Conservation (phyloP, 2,888 invertebrate genomes). For the Eupithecia centaureata region DNA sequence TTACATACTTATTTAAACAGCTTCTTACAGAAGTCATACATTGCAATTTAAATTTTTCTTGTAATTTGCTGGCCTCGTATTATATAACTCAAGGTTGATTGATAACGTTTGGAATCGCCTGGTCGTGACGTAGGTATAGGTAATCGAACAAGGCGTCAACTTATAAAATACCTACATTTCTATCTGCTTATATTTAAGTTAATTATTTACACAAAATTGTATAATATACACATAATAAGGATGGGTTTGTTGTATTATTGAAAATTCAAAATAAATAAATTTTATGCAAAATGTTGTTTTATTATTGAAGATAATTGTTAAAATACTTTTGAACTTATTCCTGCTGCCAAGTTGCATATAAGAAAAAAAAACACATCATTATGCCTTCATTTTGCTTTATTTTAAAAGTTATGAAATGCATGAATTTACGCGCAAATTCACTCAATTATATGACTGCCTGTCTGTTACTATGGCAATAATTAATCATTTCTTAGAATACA, state of each 20-base stretch:
- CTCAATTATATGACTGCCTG: constrained; percentile 14
- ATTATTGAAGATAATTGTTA: background rate
- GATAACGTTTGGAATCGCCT: background rate
- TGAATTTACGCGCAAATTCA: constrained; percentile 26
- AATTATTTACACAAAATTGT: constrained; percentile 66
- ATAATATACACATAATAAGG: constrained; percentile 60
- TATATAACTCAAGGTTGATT: background rate
- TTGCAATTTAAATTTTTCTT: no score
- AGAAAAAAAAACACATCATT: constrained; percentile 11
- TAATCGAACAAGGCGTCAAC: background rate
- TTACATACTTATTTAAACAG: background rate
- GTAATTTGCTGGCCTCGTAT: background rate
- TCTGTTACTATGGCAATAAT: background rate
- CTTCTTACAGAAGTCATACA: no score
- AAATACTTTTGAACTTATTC: background rate
- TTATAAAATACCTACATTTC: background rate
- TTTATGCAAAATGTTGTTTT: constrained; percentile 35
- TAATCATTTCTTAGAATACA: background rate
- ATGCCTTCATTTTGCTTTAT: constrained; percentile 27
- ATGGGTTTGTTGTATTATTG: constrained; percentile 62
- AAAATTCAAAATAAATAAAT: constrained; percentile 71
- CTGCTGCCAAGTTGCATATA: no score
- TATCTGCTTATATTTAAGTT: constrained; percentile 14
- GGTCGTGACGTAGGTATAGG: background rate
- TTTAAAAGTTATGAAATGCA: constrained; percentile 32